These are phyloP conservation scores for Fregetta grallaria DNA, from an alignment of 2,113 vertebrate species.

Conservation along the genomic window DNA sequence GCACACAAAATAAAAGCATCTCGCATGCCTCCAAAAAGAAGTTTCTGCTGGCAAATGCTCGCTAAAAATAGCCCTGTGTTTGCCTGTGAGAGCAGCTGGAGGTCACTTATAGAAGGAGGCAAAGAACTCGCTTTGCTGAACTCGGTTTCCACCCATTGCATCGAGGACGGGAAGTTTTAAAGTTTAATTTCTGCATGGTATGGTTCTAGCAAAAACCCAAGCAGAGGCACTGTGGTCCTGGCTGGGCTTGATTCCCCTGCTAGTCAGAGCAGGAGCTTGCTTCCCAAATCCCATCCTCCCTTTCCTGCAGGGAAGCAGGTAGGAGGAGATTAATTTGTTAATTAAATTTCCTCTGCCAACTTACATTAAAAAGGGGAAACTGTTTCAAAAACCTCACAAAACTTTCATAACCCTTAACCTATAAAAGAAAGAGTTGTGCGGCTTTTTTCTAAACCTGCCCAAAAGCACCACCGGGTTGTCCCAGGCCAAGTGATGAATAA, in stretches of 20 bases:
- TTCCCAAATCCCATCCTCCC: not conserved
- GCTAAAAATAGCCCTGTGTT: not conserved
- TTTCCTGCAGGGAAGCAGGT: not conserved
- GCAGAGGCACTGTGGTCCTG: not conserved
- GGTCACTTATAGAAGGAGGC: not conserved
- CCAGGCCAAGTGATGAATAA: not conserved
- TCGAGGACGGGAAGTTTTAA: not conserved
- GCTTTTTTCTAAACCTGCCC: slow-evolving; percentile 19
- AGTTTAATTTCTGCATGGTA: not conserved
- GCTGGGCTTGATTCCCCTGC: not conserved
- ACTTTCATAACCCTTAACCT: slow-evolving; percentile 29
- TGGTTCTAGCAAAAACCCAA: not conserved
- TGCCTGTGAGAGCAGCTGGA: not conserved
- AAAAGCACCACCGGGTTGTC: slow-evolving; percentile 21
- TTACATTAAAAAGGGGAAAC: slow-evolving; percentile 33
- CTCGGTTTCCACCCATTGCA: not conserved
- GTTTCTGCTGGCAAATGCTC: not conserved
- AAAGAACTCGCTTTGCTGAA: not conserved
- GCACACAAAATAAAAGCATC: not conserved
- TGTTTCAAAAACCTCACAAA: not conserved
- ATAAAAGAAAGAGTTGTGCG: not conserved
- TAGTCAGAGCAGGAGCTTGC: not conserved
- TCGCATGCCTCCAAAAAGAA: not conserved
- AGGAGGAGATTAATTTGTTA: slow-evolving; percentile 2
- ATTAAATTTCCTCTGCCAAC: slow-evolving; percentile 23